phyloP scores from a whole-genome alignment of 1,140 invertebrate genomes.

The Anagrus nilaparvatae region DNA sequence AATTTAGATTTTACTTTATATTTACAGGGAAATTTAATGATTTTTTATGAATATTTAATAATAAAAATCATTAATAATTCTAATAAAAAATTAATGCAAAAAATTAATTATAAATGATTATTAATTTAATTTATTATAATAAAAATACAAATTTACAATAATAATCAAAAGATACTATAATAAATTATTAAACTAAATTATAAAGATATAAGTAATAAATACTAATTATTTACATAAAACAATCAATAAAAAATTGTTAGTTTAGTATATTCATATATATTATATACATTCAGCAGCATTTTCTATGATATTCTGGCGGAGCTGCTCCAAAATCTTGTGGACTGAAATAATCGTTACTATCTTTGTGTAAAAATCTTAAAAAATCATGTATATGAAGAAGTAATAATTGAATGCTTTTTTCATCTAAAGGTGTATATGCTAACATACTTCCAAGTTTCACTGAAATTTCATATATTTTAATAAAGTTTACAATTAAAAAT shows the following conservation, averaged over 20 bases:
- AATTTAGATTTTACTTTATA: too few species aligned
- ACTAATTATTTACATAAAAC: neutral
- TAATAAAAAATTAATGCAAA: too few species aligned
- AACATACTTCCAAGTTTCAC: constrained; percentile 83
- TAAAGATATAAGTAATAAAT: constrained; percentile 3
- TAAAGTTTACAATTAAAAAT: constrained; percentile 4
- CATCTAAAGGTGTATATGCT: constrained; percentile 81
- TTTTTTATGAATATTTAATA: too few species aligned
- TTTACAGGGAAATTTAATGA: too few species aligned
- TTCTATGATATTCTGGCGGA: constrained; percentile 81
- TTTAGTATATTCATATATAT: too few species aligned
- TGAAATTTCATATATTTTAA: constrained; percentile 25
- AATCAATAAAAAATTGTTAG: too few species aligned
- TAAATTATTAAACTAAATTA: too few species aligned
- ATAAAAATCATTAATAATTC: too few species aligned
- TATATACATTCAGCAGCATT: constrained; percentile 32
- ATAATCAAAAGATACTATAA: too few species aligned
- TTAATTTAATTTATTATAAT: neutral
- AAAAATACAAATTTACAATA: too few species aligned
- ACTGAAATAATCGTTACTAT: constrained; percentile 66
- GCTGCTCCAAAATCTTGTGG: constrained; percentile 77
- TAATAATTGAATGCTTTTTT: constrained; percentile 74
- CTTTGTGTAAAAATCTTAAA: constrained; percentile 71
- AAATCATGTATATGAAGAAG: constrained; percentile 83
- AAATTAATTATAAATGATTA: constrained; percentile 1